Conservation (phyloP, 2,113 vertebrate species). For the Perccottus glenii region DNA sequence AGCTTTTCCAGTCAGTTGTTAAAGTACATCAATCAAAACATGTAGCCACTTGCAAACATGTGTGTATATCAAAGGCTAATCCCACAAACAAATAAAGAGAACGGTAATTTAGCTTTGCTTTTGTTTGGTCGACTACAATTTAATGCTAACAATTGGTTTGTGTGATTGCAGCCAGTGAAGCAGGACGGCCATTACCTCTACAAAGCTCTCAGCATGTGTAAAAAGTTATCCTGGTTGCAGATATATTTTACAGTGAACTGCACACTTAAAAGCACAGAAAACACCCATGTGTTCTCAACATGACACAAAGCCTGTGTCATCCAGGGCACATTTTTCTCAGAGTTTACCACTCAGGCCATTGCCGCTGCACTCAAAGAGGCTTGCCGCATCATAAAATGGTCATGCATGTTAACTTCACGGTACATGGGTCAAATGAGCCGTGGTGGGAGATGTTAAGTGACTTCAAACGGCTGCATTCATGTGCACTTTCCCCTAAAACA, state of each 20-base stretch:
- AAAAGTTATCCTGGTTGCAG: constrained; percentile 16
- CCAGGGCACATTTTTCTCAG: constrained; percentile 11
- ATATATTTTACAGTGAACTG: constrained; percentile 15
- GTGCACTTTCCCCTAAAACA: constrained; percentile 4
- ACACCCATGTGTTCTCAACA: constrained; percentile 39
- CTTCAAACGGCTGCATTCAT: constrained; percentile 48
- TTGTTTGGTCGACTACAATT: not conserved
- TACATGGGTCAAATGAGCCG: constrained; percentile 59
- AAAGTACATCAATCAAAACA: not conserved
- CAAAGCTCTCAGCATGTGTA: not conserved
- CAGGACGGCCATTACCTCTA: not conserved
- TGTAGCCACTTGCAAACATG: not conserved
- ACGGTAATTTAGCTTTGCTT: not conserved
- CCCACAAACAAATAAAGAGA: constrained; percentile 10
- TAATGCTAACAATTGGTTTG: constrained; percentile 3
- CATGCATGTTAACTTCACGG: constrained; percentile 46
- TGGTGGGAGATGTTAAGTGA: constrained; percentile 54
- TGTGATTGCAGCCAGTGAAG: constrained; percentile 5
- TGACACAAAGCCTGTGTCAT: constrained; percentile 1
- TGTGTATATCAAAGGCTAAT: constrained; percentile 1
- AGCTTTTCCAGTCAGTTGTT: not conserved
- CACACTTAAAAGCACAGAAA: constrained; percentile 16
- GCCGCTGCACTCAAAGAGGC: constrained; percentile 24
- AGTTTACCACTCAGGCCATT: constrained; percentile 1
- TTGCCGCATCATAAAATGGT: constrained; percentile 54